A percentile compares a stretch with the other conserved stretches of the same genome.
Conservation (phyloP, 2,888 invertebrate genomes). For the Syrista parreyssii region DNA sequence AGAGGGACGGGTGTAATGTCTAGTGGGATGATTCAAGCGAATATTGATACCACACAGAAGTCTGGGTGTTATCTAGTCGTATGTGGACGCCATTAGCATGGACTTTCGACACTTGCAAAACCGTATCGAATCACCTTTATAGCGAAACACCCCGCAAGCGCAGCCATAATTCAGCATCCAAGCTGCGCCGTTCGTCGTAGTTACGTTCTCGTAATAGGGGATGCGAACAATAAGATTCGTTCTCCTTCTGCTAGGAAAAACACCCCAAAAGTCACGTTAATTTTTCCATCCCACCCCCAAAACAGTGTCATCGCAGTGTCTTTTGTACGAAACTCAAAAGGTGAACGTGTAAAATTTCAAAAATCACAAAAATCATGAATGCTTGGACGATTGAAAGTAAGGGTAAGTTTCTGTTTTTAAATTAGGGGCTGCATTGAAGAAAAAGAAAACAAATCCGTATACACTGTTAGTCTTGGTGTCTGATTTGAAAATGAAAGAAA, state of each 20-base stretch:
- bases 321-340: not conserved
- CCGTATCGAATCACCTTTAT: conserved; percentile 63
- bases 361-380: not conserved
- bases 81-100: conserved; percentile 44
- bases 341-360: not conserved
- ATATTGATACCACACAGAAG: conserved; percentile 57
- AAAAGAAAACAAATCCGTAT: not conserved
- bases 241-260: conserved; percentile 8
- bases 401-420: not conserved
- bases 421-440: not conserved
- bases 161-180: conserved; percentile 54
- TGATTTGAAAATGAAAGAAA: not conserved
- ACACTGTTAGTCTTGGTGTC: not conserved
- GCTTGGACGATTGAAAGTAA: not conserved
- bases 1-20: not conserved
- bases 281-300: not conserved
- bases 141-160: conserved; percentile 44
- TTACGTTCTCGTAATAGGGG: conserved; percentile 20
- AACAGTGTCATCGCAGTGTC: not conserved
- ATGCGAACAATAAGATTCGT: conserved; percentile 37
- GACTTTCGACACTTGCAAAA: conserved; percentile 65
- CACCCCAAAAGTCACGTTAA: not conserved
- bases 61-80: conserved; percentile 32
- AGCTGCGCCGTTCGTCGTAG: conserved; percentile 20
- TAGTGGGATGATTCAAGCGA: not conserved